phyloP scores from a whole-genome alignment of 2,797 vertebrate genomes.

The Gallinago nigripennis region DNA sequence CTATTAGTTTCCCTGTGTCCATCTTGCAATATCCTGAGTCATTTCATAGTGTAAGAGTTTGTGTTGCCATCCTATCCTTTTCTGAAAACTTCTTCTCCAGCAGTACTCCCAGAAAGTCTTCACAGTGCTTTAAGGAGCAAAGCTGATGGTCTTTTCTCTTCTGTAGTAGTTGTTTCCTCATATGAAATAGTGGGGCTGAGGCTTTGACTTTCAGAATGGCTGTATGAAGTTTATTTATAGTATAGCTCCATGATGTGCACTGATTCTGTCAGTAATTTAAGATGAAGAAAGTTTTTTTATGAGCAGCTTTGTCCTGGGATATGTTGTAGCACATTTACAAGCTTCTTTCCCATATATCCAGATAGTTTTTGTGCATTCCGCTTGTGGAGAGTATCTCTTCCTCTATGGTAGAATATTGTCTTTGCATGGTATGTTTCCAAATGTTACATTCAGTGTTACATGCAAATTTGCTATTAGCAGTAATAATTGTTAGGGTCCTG shows the following conservation, averaged over 20 bases:
- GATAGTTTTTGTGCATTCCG: background rate
- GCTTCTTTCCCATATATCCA: background rate
- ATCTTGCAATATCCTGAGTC: background rate
- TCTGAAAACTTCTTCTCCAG: background rate
- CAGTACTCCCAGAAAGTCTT: background rate
- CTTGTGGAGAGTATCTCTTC: background rate
- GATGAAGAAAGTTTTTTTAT: background rate
- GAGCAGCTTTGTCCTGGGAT: background rate
- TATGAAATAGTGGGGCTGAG: background rate
- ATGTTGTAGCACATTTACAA: background rate
- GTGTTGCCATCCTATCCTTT: background rate
- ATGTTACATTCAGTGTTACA: background rate
- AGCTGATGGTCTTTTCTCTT: background rate
- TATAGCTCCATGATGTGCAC: background rate
- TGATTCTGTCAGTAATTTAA: background rate
- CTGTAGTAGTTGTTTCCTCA: background rate
- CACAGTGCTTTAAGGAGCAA: background rate
- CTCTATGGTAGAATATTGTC: background rate
- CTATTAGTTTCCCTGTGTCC: background rate
- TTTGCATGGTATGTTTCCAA: background rate
- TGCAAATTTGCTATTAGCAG: background rate
- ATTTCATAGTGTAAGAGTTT: background rate
- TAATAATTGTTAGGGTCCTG: background rate
- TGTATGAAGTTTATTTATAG: background rate
- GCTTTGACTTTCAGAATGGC: background rate